These are phyloP conservation scores for Artemia franciscana DNA, from an alignment of 1,140 invertebrate genomes.

Conservation along the genomic window DNA sequence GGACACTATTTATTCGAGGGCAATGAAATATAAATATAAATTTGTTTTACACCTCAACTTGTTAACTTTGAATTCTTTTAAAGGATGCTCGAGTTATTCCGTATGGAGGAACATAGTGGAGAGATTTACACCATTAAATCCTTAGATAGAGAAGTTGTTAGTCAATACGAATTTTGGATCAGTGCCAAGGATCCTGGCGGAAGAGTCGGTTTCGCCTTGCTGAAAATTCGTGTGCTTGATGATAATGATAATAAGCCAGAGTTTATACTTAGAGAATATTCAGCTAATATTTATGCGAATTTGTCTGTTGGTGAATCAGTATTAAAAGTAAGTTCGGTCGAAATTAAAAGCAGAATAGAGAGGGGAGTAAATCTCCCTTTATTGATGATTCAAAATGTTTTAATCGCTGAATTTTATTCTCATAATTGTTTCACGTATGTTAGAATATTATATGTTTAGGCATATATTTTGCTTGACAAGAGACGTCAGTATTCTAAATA, in stretches of 20 bases:
- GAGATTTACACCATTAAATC: slow-evolving; percentile 46
- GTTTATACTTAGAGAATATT: slow-evolving; percentile 56
- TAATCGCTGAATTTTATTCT: no score
- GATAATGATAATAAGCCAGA: slow-evolving; percentile 65
- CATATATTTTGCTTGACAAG: no score
- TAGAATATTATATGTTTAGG: no score
- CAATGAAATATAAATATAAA: no score
- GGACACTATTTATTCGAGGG: no score
- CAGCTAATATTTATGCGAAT: slow-evolving; percentile 39
- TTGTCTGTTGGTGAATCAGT: slow-evolving; percentile 34
- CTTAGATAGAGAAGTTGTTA: slow-evolving; percentile 50
- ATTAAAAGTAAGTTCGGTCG: slow-evolving; percentile 41
- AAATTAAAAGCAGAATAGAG: no score
- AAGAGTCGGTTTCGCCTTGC: slow-evolving; percentile 45
- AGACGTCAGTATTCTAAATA: no score
- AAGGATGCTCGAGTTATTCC: slow-evolving; percentile 45
- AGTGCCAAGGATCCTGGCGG: slow-evolving; percentile 68
- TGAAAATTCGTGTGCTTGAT: slow-evolving; percentile 53
- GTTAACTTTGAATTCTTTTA: no score
- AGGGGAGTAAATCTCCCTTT: no score
- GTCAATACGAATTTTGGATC: slow-evolving; percentile 49
- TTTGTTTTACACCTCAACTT: no score
- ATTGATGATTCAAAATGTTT: no score
- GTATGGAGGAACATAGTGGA: slow-evolving; percentile 47
- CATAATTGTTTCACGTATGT: no score